Evolutionary conservation across 1,140 invertebrate genomes (phyloP).

Genomic region (Drosophila baimaii): DNA sequence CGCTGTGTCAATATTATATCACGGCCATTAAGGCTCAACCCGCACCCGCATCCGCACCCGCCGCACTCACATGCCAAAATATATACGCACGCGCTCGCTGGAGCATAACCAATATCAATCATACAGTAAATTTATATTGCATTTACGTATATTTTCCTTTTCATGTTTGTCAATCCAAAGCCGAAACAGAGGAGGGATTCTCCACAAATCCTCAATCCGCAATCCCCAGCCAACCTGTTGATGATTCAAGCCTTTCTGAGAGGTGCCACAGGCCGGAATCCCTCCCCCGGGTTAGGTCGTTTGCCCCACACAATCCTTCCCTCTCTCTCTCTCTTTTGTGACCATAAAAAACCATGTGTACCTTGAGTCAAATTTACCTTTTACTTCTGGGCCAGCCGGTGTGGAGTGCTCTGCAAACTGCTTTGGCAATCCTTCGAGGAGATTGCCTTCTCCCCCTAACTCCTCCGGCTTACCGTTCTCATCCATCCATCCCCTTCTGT

Average conservation of each 20-base stretch:
- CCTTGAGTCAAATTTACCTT: constrained; percentile 70
- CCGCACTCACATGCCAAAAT: background rate
- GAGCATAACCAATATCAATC: constrained; percentile 53
- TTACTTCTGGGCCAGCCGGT: constrained; percentile 26
- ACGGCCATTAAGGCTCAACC: constrained; percentile 33
- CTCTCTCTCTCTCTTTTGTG: constrained; percentile 1
- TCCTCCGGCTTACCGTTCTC: background rate
- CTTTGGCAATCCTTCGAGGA: constrained; percentile 59
- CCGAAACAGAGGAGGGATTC: constrained; percentile 4
- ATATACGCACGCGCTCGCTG: constrained; percentile 20
- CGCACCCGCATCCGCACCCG: constrained; percentile 2
- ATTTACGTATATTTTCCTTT: constrained; percentile 57
- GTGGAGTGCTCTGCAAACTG: constrained; percentile 65
- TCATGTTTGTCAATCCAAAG: constrained; percentile 70
- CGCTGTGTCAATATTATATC: constrained; percentile 50
- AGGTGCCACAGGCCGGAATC: constrained; percentile 27
- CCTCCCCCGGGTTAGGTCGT: constrained; percentile 19
- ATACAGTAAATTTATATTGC: constrained; percentile 55
- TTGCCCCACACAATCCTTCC: background rate
- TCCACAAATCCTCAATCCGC: background rate
- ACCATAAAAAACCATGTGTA: constrained; percentile 66
- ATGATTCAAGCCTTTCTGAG: constrained; percentile 53
- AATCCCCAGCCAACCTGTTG: constrained; percentile 61
- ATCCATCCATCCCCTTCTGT: background rate
- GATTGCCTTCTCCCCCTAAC: constrained; percentile 48